Conservation (phyloP, 2,113 vertebrate genomes). For the Cyprinodon variegatus region DNA sequence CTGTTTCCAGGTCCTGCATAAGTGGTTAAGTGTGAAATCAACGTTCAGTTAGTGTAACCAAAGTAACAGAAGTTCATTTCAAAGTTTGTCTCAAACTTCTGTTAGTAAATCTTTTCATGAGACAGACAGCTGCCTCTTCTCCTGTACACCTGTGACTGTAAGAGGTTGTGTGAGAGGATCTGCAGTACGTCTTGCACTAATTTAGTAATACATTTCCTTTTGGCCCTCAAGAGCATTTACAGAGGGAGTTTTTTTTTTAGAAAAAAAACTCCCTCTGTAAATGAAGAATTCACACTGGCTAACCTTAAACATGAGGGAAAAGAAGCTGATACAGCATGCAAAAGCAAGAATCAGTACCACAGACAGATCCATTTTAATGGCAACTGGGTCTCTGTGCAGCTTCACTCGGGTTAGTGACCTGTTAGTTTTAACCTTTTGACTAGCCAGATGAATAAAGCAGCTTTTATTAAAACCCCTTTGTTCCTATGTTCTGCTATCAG, state of each 20-base stretch:
- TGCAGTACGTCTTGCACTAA: slow-evolving; percentile 26
- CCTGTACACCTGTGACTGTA: slow-evolving; percentile 39
- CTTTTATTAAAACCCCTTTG: background rate
- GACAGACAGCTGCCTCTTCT: slow-evolving; percentile 25
- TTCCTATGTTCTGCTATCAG: background rate
- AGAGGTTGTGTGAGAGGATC: slow-evolving; percentile 10
- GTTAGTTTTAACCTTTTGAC: background rate
- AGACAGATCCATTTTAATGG: slow-evolving; percentile 53
- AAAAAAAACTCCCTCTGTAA: slow-evolving; percentile 37
- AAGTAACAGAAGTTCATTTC: slow-evolving; percentile 14
- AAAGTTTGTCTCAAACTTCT: slow-evolving; percentile 12
- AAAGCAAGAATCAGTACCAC: slow-evolving; percentile 64
- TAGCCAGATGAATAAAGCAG: background rate
- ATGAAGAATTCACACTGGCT: slow-evolving; percentile 47
- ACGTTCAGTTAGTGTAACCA: slow-evolving; percentile 5
- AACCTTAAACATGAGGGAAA: slow-evolving; percentile 46
- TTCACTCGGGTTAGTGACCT: slow-evolving; percentile 17
- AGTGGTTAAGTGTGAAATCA: background rate
- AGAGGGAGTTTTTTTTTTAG: slow-evolving; percentile 7
- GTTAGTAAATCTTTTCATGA: slow-evolving; percentile 17
- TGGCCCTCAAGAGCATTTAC: slow-evolving; percentile 24
- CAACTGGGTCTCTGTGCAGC: slow-evolving; percentile 26
- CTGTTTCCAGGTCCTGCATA: slow-evolving; percentile 4
- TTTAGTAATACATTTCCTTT: slow-evolving; percentile 34
- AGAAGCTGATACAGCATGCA: slow-evolving; percentile 61